Conservation (phyloP, 2,113 vertebrate species). For the Bettongia penicillata region DNA sequence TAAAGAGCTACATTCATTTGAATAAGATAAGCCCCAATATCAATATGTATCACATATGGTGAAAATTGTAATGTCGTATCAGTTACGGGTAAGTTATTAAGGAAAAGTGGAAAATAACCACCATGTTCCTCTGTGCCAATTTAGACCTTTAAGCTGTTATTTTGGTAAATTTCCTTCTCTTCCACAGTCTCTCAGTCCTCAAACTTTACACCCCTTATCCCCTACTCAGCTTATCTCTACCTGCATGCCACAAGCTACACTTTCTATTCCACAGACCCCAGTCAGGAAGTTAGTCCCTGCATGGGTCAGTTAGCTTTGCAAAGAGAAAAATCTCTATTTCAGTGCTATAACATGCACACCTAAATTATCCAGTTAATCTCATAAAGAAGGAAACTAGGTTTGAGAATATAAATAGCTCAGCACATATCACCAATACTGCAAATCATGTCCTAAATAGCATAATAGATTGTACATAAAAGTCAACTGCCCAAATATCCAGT, state of each 20-base stretch:
- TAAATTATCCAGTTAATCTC: background rate
- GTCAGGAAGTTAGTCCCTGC: background rate
- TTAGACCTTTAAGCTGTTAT: constrained; percentile 20
- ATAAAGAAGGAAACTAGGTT: background rate
- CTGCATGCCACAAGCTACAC: background rate
- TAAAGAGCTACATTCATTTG: constrained; percentile 7
- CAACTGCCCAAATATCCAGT: constrained; percentile 2
- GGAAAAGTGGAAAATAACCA: background rate
- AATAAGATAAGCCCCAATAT: no score
- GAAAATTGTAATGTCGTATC: background rate
- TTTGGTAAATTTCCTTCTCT: background rate
- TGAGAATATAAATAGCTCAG: constrained; percentile 3
- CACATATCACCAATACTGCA: background rate
- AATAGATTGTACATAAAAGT: background rate
- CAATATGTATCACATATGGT: background rate
- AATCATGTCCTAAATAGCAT: background rate
- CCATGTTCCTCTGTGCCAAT: background rate
- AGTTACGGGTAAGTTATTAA: background rate
- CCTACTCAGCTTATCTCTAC: background rate
- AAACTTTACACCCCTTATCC: background rate
- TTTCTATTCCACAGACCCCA: background rate
- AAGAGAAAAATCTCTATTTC: background rate
- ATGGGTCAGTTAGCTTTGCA: background rate
- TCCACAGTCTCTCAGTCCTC: background rate
- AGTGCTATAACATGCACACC: background rate